Conservation (phyloP, 1,140 invertebrate species). For the Drosophila eugracilis region DNA sequence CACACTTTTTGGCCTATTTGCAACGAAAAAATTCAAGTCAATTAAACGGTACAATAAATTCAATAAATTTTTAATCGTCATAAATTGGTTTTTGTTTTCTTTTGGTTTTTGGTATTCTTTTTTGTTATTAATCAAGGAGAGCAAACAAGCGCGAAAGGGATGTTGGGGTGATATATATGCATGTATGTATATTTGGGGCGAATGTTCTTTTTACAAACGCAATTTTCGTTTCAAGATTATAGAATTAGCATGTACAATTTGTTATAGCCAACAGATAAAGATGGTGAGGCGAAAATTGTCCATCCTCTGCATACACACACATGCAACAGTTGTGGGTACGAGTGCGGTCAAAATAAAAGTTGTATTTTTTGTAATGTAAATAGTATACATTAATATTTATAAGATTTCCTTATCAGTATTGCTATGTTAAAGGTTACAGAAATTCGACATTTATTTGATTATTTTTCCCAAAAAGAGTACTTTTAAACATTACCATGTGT, state of each 20-base stretch:
- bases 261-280: slow-evolving; percentile 26
- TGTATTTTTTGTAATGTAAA: too few species aligned
- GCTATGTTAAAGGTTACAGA: too few species aligned
- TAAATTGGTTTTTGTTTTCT: slow-evolving; percentile 59
- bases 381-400: too few species aligned
- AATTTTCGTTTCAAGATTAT: slow-evolving; percentile 23
- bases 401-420: too few species aligned
- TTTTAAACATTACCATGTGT: too few species aligned
- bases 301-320: slow-evolving; percentile 42
- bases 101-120: slow-evolving; percentile 48
- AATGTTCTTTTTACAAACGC: slow-evolving; percentile 37
- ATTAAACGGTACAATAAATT: slow-evolving; percentile 80
- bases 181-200: slow-evolving; percentile 5
- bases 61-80: slow-evolving; percentile 62
- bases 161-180: slow-evolving; percentile 12
- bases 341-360: not conserved
- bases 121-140: slow-evolving; percentile 50
- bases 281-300: slow-evolving; percentile 35
- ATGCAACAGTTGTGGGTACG: slow-evolving; percentile 26
- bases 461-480: too few species aligned
- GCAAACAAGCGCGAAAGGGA: slow-evolving; percentile 61
- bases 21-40: slow-evolving; percentile 85
- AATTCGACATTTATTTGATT: too few species aligned
- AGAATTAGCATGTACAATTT: slow-evolving; percentile 44
- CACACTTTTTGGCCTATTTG: slow-evolving; percentile 85